phyloP scores from a whole-genome alignment of 2,888 invertebrate species.

The Gibbula magus region DNA sequence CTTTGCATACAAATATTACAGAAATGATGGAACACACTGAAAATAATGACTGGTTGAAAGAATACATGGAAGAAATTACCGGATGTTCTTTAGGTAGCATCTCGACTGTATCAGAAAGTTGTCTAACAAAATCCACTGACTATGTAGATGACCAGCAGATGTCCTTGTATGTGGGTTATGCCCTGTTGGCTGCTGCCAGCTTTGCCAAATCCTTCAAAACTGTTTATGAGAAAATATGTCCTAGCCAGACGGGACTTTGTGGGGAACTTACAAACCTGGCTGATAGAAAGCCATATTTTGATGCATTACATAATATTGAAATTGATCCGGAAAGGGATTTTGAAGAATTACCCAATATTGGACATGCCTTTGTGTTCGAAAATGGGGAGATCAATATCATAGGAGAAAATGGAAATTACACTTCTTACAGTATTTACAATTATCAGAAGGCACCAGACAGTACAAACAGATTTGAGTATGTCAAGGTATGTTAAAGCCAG shows the following conservation, averaged over 20 bases:
- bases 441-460: not conserved
- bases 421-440: not conserved
- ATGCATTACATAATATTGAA: not conserved
- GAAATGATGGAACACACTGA: not conserved
- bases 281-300: not conserved
- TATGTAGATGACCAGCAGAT: not conserved
- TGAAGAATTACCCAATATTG: not conserved
- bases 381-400: not conserved
- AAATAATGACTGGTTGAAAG: constrained; percentile 1
- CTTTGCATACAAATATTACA: not conserved
- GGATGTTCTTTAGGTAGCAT: not conserved
- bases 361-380: not conserved
- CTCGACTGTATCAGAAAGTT: not conserved
- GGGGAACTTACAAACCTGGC: not conserved
- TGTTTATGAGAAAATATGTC: not conserved
- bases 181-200: not conserved
- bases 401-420: not conserved
- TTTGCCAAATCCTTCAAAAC: not conserved
- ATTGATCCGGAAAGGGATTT: not conserved
- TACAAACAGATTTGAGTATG: too few species aligned
- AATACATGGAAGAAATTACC: not conserved
- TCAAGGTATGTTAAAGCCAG: too few species aligned
- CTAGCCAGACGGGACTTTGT: not conserved
- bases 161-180: not conserved
- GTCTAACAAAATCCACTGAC: not conserved